phyloP scores from a whole-genome alignment of 2,797 vertebrate species.

The Oreochromis mossambicus region DNA sequence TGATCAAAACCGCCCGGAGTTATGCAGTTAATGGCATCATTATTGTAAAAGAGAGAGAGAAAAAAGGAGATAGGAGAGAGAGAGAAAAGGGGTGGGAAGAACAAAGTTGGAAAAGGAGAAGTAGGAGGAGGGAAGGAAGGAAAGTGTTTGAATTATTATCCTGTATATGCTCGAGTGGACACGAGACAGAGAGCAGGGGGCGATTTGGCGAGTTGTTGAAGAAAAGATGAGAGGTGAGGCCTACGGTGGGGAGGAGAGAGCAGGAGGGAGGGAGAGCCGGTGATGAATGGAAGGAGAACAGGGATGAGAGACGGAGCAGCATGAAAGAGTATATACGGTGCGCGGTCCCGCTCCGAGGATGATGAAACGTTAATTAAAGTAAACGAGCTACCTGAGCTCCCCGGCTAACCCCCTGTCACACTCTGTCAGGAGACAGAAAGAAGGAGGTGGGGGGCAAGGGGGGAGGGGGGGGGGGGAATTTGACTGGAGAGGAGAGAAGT shows the following conservation, averaged over 20 bases:
- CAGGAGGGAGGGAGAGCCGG: slow-evolving; percentile 27
- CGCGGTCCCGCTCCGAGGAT: slow-evolving; percentile 66
- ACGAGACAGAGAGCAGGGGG: slow-evolving; percentile 45
- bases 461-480: neutral
- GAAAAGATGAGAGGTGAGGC: slow-evolving; percentile 63
- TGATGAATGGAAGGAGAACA: slow-evolving; percentile 77
- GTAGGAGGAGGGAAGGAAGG: slow-evolving; percentile 40
- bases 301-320: slow-evolving; percentile 64
- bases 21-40: slow-evolving; percentile 51
- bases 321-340: slow-evolving; percentile 56
- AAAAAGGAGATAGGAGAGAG: neutral
- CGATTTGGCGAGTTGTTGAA: slow-evolving; percentile 39
- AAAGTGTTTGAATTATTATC: slow-evolving; percentile 67
- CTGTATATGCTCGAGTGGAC: slow-evolving; percentile 59
- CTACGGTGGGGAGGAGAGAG: slow-evolving; percentile 17
- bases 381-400: slow-evolving; percentile 78
- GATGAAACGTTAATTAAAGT: slow-evolving; percentile 81
- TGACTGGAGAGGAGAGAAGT: slow-evolving; percentile 41
- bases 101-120: neutral
- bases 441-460: neutral
- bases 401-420: slow-evolving; percentile 72
- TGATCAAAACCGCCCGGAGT: slow-evolving; percentile 3
- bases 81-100: neutral
- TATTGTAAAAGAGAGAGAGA: slow-evolving; percentile 28
- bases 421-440: slow-evolving; percentile 62